These are phyloP conservation scores for Thera britannica DNA, from an alignment of 2,888 invertebrate genomes.

Conservation along the genomic window DNA sequence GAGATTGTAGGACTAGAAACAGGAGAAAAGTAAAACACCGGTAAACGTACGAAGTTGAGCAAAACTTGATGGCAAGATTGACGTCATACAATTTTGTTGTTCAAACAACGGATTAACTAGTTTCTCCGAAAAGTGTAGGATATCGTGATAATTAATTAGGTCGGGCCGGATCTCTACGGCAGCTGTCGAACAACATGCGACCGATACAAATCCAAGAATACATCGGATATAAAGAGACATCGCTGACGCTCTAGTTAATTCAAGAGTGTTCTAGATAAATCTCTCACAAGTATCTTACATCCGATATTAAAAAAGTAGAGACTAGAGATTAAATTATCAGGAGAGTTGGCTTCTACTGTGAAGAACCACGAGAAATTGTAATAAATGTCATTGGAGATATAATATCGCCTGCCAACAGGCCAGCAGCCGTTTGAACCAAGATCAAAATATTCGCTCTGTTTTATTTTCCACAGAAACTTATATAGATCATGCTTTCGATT, in stretches of 20 bases:
- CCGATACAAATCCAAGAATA: slow-evolving; percentile 73
- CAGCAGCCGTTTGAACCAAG: slow-evolving; percentile 22
- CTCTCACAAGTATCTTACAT: slow-evolving; percentile 46
- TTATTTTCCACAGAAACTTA: slow-evolving; percentile 18
- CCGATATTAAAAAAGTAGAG: slow-evolving; percentile 45
- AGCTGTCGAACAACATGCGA: slow-evolving; percentile 73
- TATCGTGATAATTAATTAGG: slow-evolving; percentile 61
- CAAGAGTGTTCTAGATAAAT: slow-evolving; percentile 60
- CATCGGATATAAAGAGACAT: slow-evolving; percentile 69
- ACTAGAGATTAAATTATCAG: slow-evolving; percentile 46
- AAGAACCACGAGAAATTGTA: slow-evolving; percentile 36
- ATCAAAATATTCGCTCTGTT: slow-evolving; percentile 22
- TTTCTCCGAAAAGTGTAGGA: slow-evolving; percentile 36
- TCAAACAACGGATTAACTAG: slow-evolving; percentile 27
- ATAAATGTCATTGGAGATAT: slow-evolving; percentile 43
- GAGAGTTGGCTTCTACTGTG: slow-evolving; percentile 40
- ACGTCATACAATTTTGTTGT: background rate
- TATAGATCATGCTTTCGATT: slow-evolving; percentile 1
- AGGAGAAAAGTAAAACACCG: background rate
- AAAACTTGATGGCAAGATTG: background rate
- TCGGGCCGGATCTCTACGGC: slow-evolving; percentile 62
- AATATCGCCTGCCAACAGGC: slow-evolving; percentile 38
- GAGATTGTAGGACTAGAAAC: background rate
- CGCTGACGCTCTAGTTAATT: slow-evolving; percentile 60
- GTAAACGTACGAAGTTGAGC: background rate